phyloP scores from a whole-genome alignment of 2,113 vertebrate species.

The Conger conger region DNA sequence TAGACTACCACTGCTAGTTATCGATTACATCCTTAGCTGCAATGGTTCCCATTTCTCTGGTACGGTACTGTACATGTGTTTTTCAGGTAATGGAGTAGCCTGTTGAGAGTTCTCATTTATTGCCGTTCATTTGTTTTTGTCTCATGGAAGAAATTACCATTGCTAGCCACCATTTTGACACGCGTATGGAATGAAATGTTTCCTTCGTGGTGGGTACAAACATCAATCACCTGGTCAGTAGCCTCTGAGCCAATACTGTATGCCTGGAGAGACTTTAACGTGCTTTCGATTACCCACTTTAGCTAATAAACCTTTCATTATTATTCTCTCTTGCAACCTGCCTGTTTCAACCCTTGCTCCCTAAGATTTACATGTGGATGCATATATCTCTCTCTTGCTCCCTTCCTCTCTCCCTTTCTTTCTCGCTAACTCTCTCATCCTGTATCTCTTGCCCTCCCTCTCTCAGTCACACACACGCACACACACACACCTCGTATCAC shows the following conservation, averaged over 20 bases:
- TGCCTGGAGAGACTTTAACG: background rate
- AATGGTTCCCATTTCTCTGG: background rate
- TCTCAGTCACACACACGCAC: background rate
- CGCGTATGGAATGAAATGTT: background rate
- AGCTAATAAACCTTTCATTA: conserved; percentile 6
- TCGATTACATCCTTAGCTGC: background rate
- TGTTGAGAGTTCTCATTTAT: background rate
- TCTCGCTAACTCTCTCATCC: background rate
- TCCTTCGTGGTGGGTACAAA: background rate
- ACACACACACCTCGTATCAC: background rate
- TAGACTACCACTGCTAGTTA: background rate
- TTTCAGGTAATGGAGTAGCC: background rate
- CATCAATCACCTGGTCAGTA: background rate
- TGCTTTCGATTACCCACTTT: background rate
- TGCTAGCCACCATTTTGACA: background rate
- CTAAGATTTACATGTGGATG: background rate
- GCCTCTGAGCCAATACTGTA: background rate
- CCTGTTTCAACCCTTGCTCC: background rate
- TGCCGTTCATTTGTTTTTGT: background rate
- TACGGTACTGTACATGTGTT: background rate
- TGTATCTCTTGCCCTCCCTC: background rate
- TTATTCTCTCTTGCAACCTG: conserved; percentile 3
- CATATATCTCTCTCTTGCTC: background rate
- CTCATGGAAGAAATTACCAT: background rate
- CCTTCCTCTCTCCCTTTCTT: background rate